Evolutionary conservation across 2,888 invertebrate species (phyloP).

Genomic region (Phlogophora meticulosa): DNA sequence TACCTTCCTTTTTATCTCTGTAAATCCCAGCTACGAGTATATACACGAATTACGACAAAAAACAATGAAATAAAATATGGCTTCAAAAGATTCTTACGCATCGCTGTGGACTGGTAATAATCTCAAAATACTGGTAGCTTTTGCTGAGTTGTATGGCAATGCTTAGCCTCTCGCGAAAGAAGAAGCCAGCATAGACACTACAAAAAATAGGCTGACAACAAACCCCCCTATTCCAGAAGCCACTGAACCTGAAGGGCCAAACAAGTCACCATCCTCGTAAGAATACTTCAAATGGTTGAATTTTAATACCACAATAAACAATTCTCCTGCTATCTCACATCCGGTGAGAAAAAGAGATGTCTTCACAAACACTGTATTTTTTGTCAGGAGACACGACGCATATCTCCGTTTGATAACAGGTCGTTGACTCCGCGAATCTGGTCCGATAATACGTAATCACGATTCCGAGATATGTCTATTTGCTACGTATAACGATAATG

Average conservation of each 20-base stretch:
- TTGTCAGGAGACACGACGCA: conserved; percentile 39
- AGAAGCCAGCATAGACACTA: too few relatives aligned
- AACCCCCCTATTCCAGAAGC: conserved; percentile 1
- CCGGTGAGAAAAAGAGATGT: conserved; percentile 66
- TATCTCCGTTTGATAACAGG: conserved; percentile 65
- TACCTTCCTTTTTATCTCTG: too few relatives aligned
- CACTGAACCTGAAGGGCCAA: conserved; percentile 48
- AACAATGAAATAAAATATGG: too few relatives aligned
- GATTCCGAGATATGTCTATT: conserved; percentile 60
- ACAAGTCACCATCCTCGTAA: conserved; percentile 35
- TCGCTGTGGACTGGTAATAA: too few relatives aligned
- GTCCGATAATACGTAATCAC: conserved; percentile 60
- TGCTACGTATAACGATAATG: conserved; percentile 46
- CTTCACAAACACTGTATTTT: conserved; percentile 56
- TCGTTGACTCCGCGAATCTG: conserved; percentile 68
- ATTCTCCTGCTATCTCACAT: conserved; percentile 61
- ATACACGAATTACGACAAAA: too few relatives aligned
- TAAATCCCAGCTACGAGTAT: too few relatives aligned
- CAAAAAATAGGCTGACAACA: conserved; percentile 10
- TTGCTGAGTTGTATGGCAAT: too few relatives aligned
- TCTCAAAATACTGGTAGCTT: too few relatives aligned
- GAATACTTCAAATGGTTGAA: conserved; percentile 44
- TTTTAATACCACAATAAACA: conserved; percentile 66
- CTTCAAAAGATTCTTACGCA: too few relatives aligned
- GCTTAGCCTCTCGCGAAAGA: too few relatives aligned